Evolutionary conservation across 2,797 vertebrate genomes (phyloP).

Genomic region (Bothrops alternatus): DNA sequence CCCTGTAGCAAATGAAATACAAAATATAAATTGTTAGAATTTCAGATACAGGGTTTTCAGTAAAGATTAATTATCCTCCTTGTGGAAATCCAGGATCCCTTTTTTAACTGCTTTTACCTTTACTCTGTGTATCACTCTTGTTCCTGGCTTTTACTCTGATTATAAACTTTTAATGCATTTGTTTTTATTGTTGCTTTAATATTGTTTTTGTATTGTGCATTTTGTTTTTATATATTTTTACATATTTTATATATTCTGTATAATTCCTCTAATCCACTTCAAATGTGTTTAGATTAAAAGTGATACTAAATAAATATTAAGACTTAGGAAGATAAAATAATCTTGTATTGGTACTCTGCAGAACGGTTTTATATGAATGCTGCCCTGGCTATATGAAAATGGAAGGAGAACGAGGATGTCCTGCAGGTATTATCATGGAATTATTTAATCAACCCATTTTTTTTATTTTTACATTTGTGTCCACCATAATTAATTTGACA

Average conservation of each 20-base stretch:
- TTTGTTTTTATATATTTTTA: not conserved
- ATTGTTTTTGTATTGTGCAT: not conserved
- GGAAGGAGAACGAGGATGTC: constrained; percentile 86
- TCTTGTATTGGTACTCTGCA: constrained; percentile 47
- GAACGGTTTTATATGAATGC: constrained; percentile 92
- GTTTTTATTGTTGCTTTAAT: not conserved
- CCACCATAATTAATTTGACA: not conserved
- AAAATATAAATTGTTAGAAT: not conserved
- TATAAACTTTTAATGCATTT: not conserved
- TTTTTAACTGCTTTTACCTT: not conserved
- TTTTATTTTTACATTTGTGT: not conserved
- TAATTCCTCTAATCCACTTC: not conserved
- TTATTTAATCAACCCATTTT: not conserved
- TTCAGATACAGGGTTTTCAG: not conserved
- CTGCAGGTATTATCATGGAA: constrained; percentile 83
- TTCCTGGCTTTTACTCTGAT: not conserved
- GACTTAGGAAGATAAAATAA: not conserved
- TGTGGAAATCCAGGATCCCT: not conserved
- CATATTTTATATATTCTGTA: not conserved
- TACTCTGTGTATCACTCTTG: not conserved
- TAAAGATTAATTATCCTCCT: not conserved
- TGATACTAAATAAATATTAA: not conserved
- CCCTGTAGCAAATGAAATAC: not conserved
- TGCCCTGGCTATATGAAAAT: constrained; percentile 96
- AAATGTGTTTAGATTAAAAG: not conserved